Base-by-base conservation (phyloP, 2,113 vertebrate species). In the Hydrolagus affinis region DNA sequence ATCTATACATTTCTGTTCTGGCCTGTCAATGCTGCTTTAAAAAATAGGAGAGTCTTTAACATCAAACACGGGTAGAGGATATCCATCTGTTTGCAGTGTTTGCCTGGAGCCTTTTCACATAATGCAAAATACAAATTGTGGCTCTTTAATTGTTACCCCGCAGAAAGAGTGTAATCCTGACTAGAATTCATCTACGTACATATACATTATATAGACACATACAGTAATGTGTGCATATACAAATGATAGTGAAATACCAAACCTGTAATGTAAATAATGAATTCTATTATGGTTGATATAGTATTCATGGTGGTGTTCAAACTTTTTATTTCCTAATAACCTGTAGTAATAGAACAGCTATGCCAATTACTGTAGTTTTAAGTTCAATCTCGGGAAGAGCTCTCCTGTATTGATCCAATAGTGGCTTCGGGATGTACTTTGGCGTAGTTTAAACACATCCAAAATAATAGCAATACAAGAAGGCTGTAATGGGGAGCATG, bases 1-100 rank as follows among this genome's bases (percentile, higher is more conserved):
- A 90, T 92, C 88, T 89, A 89, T 90, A 90, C 91, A 89, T 91
- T 86, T 89, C 90, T 91, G 88, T 93, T 92, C 90, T 91, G 90
- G 92, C 93, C 94, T 93, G 91, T 93, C 92, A 93, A 93, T 91
- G 92, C 89, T 88, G 92, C 91, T 89, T 91, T 93, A n/a, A 87
- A 75, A 87, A 86, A 89, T 44, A 44, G 44, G 44, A 87, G 91
- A 91, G 89, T 90, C 91, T 90, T 91, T 90, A 93, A 88, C 91
- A 90, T 91, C 90, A 92, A 92, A 89, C 89, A 89, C 90, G 92
- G 91, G 90, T 91, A 91, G 91, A 86, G 91, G 89, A 89, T 91
- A 90, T 44, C 92, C 93, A 94, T 94, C 93, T 94, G 93, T 90
- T 93, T 90, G 71, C 72, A 85, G 87, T 90, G 87, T 87, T 89